Percentiles rank a stretch among this genome's conserved stretches.
Evolutionary conservation across 2,113 vertebrate genomes (phyloP).

Genomic region (Aldabrachelys gigantea): DNA sequence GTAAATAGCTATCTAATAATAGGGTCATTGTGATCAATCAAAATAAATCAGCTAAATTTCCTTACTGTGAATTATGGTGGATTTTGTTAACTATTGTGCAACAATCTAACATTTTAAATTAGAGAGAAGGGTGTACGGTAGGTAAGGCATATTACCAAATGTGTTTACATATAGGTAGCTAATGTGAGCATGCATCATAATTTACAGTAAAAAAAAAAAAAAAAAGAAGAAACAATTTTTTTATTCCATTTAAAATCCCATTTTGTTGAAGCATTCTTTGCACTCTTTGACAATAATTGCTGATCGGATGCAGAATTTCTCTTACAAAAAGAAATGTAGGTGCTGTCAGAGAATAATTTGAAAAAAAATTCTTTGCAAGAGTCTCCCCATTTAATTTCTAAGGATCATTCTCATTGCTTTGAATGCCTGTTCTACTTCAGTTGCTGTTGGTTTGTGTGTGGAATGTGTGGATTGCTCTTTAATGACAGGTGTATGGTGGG

Average conservation of each 20-base stretch:
- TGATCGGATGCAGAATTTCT: not conserved
- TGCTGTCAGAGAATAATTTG: not conserved
- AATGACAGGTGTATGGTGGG: rapidly evolving
- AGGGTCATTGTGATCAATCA: not conserved
- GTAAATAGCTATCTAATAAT: not conserved
- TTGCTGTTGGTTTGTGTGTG: not conserved
- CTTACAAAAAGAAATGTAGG: not conserved
- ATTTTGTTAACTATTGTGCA: not conserved
- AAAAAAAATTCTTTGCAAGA: not conserved
- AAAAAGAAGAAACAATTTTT: not conserved
- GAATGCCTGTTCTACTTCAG: not conserved
- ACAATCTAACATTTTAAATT: not conserved
- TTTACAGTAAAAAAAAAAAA: not conserved
- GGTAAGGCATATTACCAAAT: not conserved
- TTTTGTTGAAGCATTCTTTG: not conserved
- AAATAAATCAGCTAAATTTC: not conserved
- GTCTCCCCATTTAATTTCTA: not conserved
- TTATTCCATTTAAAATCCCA: not conserved
- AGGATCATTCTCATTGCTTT: not conserved
- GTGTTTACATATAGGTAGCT: not conserved
- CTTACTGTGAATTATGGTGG: not conserved
- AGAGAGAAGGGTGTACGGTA: not conserved
- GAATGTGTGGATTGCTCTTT: not conserved
- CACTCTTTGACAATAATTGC: not conserved
- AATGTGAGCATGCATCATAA: not conserved